Evolutionary conservation across 2,888 invertebrate genomes (phyloP).

Genomic region (Callinectes sapidus): DNA sequence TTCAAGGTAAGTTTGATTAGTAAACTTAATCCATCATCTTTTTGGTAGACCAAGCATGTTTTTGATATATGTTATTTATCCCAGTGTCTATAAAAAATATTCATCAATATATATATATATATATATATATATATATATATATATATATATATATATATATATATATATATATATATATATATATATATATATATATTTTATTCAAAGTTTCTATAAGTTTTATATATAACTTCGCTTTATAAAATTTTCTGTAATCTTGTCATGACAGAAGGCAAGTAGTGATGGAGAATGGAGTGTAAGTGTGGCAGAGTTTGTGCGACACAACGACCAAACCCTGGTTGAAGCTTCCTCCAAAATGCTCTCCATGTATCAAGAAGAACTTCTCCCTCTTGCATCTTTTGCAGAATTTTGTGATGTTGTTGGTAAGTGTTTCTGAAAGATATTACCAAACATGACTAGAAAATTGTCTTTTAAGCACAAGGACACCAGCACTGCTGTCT

Average conservation of each 20-base stretch:
- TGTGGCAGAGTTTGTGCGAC: conserved; percentile 93
- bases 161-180: not conserved
- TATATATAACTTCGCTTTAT: not conserved
- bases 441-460: not conserved
- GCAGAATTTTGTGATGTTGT: conserved; percentile 95
- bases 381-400: conserved; percentile 92
- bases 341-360: conserved; percentile 92
- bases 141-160: not conserved
- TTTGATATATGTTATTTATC: not conserved
- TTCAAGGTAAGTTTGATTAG: conserved; percentile 82
- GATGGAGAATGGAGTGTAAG: conserved; percentile 90
- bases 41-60: not conserved
- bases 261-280: conserved; percentile 46
- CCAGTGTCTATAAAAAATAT: not conserved
- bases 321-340: conserved; percentile 92
- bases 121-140: not conserved
- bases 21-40: not conserved
- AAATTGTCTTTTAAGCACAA: too few relatives aligned
- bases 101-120: not conserved
- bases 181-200: not conserved
- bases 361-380: conserved; percentile 88
- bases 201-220: not conserved
- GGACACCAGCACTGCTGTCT: too few relatives aligned
- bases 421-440: conserved; percentile 81
- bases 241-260: not conserved